Percentiles rank a stretch among this genome's conserved stretches.
These are phyloP conservation scores for Epinephelus awoara DNA, from an alignment of 2,797 vertebrate genomes.

Conservation along the genomic window DNA sequence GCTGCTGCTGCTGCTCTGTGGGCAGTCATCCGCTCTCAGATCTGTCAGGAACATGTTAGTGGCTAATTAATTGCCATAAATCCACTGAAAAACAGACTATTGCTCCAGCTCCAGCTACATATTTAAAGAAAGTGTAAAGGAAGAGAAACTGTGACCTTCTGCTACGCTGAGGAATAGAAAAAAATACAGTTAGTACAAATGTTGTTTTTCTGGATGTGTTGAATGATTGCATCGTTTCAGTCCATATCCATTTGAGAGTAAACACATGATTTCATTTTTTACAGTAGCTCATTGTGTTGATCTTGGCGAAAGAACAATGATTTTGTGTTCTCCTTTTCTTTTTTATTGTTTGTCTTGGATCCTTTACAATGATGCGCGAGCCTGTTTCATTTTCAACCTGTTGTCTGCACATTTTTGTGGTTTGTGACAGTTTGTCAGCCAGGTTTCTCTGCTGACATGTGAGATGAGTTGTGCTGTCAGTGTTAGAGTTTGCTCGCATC, in stretches of 20 bases:
- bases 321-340: background rate
- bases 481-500: background rate
- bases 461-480: background rate
- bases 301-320: background rate
- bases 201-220: background rate
- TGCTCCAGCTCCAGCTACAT: background rate
- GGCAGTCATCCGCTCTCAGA: background rate
- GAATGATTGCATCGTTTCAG: background rate
- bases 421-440: background rate
- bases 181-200: background rate
- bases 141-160: background rate
- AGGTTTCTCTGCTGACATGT: background rate
- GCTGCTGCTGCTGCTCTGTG: background rate
- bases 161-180: background rate
- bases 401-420: background rate
- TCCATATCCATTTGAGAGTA: background rate
- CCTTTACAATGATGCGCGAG: background rate
- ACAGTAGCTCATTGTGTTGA: background rate
- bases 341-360: background rate
- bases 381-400: background rate
- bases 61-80: background rate
- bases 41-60: background rate
- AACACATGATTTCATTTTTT: background rate
- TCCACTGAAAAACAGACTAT: background rate
- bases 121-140: background rate